These are phyloP conservation scores for Passer domesticus DNA, from an alignment of 2,113 vertebrate species.

Conservation along the genomic window DNA sequence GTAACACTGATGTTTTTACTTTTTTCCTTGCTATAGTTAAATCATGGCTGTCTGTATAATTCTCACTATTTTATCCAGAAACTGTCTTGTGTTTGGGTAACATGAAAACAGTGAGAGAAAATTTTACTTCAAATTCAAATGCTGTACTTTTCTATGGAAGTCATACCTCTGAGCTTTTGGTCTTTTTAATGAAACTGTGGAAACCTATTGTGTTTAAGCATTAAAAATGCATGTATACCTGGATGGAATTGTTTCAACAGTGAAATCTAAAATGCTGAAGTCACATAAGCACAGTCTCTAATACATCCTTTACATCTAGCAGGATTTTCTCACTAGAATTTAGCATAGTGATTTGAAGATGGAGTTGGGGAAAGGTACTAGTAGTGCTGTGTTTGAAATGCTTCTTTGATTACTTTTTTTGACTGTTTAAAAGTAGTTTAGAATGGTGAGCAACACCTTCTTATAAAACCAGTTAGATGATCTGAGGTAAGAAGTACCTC, in stretches of 20 bases:
- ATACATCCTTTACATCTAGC: background rate
- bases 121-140: constrained; percentile 2
- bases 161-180: background rate
- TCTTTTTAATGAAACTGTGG: background rate
- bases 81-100: background rate
- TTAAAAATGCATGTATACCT: background rate
- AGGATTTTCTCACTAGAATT: background rate
- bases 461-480: background rate
- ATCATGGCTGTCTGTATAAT: background rate
- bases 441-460: background rate
- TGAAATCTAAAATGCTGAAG: background rate
- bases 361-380: background rate
- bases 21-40: background rate
- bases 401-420: background rate
- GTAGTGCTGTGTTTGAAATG: background rate
- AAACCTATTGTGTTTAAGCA: background rate
- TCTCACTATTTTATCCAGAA: background rate
- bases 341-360: background rate
- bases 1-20: background rate
- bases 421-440: background rate
- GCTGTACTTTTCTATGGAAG: background rate
- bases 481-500: background rate
- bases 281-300: background rate
- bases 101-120: background rate
- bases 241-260: background rate